Evolutionary conservation across 2,888 invertebrate species (phyloP), one percentile per base, ranked within the genome.

Genomic region (Drosophila anomalata): DNA sequence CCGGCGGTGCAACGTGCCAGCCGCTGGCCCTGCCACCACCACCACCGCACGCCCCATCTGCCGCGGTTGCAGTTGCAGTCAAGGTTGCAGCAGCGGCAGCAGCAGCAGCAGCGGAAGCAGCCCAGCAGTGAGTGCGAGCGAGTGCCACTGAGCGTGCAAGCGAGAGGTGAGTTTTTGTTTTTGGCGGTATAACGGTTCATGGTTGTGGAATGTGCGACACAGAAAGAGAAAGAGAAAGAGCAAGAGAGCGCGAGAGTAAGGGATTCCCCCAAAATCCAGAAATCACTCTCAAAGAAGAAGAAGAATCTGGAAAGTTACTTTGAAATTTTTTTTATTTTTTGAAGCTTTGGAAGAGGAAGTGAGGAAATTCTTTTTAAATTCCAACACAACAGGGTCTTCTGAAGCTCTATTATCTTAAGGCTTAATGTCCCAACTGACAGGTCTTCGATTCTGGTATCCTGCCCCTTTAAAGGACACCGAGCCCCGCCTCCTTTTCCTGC

Each of bases 1-100:
- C 54, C 78, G 57, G 77, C 87, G 78, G 87, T 76, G 68, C 73
- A 69, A 62, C 69, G 62, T 31, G 61, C 55, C 75, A 69, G 81
- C 85, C 81, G 81, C 69, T 80, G 85, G 69, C 79, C 20, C 44
- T 6, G 11, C 61, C 48, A 61, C 22, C 14, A 7, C 20, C 42
- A 12, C 4, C 54, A 7, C n/a, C 46, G 9, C 4, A 29, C 2
- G n/a, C n/a, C 33, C 14, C n/a, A 20, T 14, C 14, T 14, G 7
- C 46, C n/a, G 2, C 61, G 12, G 42, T 9, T 24, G 33, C 41
- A 59, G 17, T 63, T 66, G 63, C 22, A 24, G 22, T 47, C 14
- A 20, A 24, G 20, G 61, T 47, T 48, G 61, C 61, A 47, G 61
- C 31, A 41, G 61, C 66, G 36, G 39, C 67, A n/a, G 36, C 22